These are phyloP conservation scores for Taurulus bubalis DNA, from an alignment of 2,113 vertebrate genomes.

Conservation along the genomic window DNA sequence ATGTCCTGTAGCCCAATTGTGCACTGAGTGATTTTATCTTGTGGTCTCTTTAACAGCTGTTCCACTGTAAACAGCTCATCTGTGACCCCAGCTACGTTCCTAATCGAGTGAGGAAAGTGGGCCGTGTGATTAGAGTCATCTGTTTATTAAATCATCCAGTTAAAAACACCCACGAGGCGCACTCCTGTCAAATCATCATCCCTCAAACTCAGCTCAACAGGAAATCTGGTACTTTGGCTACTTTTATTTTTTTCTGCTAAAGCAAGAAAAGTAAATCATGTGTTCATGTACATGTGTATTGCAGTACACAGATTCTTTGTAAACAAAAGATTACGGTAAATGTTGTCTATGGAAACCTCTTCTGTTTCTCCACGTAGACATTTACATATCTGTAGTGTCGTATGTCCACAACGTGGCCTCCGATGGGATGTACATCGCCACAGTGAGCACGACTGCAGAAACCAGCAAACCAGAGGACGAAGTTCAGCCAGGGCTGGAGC, in stretches of 20 bases:
- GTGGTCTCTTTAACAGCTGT: constrained; percentile 81
- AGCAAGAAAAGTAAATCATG: not conserved
- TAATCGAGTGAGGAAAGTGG: constrained; percentile 89
- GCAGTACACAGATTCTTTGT: not conserved
- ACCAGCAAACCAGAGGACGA: constrained; percentile 91
- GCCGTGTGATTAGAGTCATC: constrained; percentile 91
- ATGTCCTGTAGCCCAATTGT: not conserved
- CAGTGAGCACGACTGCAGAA: constrained; percentile 91
- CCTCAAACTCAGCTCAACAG: constrained; percentile 93
- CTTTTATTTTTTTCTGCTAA: not conserved
- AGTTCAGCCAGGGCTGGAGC: constrained; percentile 90
- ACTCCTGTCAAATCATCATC: constrained; percentile 96
- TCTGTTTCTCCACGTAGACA: constrained; percentile 81
- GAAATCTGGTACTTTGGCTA: constrained; percentile 87
- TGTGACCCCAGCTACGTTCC: constrained; percentile 94
- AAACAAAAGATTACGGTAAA: not conserved
- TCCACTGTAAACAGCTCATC: constrained; percentile 96
- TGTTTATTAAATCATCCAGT: constrained; percentile 95
- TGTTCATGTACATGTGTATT: not conserved
- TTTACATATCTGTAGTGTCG: constrained; percentile 95
- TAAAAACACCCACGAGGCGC: constrained; percentile 93
- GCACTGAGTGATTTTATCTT: not conserved
- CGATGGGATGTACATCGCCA: constrained; percentile 94
- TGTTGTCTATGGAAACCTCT: not conserved
- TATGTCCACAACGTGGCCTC: constrained; percentile 90